Evolutionary conservation across 2,113 vertebrate species (phyloP).

Genomic region (Dicentrarchus labrax): DNA sequence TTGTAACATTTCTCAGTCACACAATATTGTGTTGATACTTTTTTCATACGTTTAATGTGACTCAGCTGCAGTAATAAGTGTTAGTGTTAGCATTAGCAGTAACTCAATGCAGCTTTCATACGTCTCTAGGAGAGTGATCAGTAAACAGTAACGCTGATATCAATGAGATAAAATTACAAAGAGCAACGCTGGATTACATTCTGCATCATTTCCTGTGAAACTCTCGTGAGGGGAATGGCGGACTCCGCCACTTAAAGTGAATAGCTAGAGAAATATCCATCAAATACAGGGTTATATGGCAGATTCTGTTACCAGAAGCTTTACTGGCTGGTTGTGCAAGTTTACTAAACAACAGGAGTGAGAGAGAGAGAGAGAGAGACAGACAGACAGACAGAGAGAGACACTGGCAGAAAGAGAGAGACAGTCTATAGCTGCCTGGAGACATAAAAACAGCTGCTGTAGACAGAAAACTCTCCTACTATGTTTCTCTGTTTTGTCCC

Average conservation of each 20-base stretch:
- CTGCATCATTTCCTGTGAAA: no score
- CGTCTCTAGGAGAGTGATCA: no score
- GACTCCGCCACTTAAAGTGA: no score
- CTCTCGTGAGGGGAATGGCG: no score
- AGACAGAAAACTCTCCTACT: not conserved
- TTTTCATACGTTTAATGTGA: not conserved
- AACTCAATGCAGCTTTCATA: no score
- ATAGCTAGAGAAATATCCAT: no score
- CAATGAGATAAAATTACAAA: not conserved
- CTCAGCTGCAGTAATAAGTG: not conserved
- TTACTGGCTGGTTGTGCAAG: not conserved
- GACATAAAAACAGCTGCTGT: slow-evolving; percentile 27
- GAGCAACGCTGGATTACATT: no score
- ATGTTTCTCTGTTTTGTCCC: slow-evolving; percentile 17
- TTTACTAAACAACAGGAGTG: not conserved
- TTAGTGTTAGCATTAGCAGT: not conserved
- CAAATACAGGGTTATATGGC: no score
- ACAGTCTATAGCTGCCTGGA: not conserved
- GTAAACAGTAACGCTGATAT: not conserved
- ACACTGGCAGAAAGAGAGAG: not conserved
- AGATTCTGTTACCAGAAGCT: not conserved
- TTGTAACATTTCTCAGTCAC: not conserved
- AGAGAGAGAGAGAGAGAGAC: no score
- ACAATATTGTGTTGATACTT: not conserved
- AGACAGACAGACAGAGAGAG: not conserved